These are phyloP conservation scores for Lasioglossum zephyrum DNA, from an alignment of 2,888 invertebrate genomes.

Conservation along the genomic window DNA sequence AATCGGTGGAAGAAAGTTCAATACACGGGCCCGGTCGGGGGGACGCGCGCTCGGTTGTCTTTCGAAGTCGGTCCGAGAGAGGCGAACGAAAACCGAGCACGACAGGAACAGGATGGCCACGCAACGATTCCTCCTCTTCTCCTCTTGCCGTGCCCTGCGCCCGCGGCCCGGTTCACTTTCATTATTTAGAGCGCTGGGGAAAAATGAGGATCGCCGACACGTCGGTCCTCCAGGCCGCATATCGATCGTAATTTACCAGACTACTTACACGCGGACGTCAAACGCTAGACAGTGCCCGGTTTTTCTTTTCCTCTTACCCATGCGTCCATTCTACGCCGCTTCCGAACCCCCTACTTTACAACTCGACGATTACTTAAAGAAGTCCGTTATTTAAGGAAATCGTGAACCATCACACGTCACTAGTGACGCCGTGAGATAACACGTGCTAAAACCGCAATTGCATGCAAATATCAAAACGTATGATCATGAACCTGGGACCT, in stretches of 20 bases:
- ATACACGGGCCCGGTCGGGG: constrained; percentile 69
- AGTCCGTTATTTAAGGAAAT: background rate
- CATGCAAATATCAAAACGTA: background rate
- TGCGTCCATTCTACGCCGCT: background rate
- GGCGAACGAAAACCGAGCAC: constrained; percentile 60
- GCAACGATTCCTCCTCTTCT: constrained; percentile 65
- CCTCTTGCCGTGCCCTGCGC: constrained; percentile 43
- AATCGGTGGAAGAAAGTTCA: constrained; percentile 80
- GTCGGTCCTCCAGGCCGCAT: constrained; percentile 30
- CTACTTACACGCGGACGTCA: constrained; percentile 41
- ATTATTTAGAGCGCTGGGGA: constrained; percentile 68
- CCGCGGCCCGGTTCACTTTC: constrained; percentile 62
- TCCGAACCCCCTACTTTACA: background rate
- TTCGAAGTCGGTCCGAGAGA: constrained; percentile 67
- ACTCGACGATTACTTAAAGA: no score
- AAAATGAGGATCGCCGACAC: constrained; percentile 70
- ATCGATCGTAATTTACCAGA: constrained; percentile 66
- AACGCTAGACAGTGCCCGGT: background rate
- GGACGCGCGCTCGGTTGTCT: constrained; percentile 63
- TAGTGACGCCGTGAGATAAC: background rate
- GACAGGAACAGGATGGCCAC: constrained; percentile 59
- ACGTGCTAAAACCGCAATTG: background rate
- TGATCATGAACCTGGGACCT: background rate
- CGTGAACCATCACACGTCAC: background rate
- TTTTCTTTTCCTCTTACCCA: background rate